A percentile compares a stretch with the other conserved stretches of the same genome.
Evolutionary conservation across 2,888 invertebrate species (phyloP).

Genomic region (Shargacucullia verbasci): DNA sequence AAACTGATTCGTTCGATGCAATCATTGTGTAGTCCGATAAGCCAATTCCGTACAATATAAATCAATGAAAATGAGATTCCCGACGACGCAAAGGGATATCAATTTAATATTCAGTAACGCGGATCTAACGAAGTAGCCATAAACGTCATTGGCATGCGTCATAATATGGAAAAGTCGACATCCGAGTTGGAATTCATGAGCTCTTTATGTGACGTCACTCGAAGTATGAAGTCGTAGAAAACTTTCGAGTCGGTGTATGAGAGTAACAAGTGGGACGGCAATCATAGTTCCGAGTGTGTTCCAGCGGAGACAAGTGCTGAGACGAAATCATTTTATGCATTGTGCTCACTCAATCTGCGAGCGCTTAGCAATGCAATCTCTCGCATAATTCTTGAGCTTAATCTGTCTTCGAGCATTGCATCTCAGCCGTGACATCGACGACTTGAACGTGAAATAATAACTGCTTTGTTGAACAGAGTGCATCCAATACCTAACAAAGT

Average conservation of each 20-base stretch:
- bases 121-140: constrained; percentile 59
- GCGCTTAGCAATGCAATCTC: constrained; percentile 56
- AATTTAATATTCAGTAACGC: constrained; percentile 67
- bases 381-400: constrained; percentile 54
- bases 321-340: constrained; percentile 61
- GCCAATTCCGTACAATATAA: constrained; percentile 74
- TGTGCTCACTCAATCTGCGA: constrained; percentile 58
- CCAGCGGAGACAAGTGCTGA: constrained; percentile 49
- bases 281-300: constrained; percentile 59
- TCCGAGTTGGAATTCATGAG: constrained; percentile 67
- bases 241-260: constrained; percentile 74
- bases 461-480: constrained; percentile 19
- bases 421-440: constrained; percentile 41
- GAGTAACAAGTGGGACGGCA: constrained; percentile 72
- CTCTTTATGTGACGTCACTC: constrained; percentile 75
- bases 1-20: constrained; percentile 72
- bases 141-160: constrained; percentile 62
- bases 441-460: constrained; percentile 40
- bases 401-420: constrained; percentile 45
- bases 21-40: constrained; percentile 74
- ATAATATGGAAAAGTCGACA: constrained; percentile 65
- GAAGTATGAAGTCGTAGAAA: constrained; percentile 68
- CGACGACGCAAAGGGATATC: constrained; percentile 62
- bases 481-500: neutral
- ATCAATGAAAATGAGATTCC: constrained; percentile 69